A percentile compares a stretch with the other conserved stretches of the same genome.
These are phyloP conservation scores for Hedya salicella DNA, from an alignment of 2,888 invertebrate genomes.

Conservation along the genomic window DNA sequence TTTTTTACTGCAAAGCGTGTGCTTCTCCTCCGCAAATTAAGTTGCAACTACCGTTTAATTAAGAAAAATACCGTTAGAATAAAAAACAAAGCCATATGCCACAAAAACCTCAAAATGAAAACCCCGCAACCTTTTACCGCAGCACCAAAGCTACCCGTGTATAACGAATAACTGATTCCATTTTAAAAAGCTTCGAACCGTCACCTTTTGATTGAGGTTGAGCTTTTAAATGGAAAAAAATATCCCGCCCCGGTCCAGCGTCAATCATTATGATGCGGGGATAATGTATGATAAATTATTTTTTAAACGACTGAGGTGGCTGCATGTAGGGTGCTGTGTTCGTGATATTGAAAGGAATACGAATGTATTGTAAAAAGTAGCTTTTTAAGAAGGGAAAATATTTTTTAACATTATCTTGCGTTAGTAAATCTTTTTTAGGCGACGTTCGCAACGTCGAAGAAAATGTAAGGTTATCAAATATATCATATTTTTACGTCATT, in stretches of 20 bases:
- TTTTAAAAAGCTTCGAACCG: slow-evolving; percentile 25
- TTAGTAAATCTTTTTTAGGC: too few species aligned
- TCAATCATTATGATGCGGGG: slow-evolving; percentile 33
- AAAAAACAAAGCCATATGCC: background rate
- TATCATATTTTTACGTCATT: too few species aligned
- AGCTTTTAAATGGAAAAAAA: slow-evolving; percentile 30
- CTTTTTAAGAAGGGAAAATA: too few species aligned
- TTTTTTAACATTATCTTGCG: too few species aligned
- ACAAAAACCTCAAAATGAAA: slow-evolving; percentile 9
- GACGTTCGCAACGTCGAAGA: too few species aligned
- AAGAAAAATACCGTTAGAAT: background rate
- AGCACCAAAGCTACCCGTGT: slow-evolving; percentile 7
- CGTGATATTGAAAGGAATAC: background rate
- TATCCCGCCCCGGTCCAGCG: slow-evolving; percentile 3
- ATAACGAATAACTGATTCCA: slow-evolving; percentile 27
- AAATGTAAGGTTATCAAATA: too few species aligned
- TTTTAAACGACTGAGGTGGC: slow-evolving; percentile 26
- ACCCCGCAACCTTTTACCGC: slow-evolving; percentile 1
- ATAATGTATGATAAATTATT: slow-evolving; percentile 36
- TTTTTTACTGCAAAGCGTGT: too few species aligned
- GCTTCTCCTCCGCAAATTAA: too few species aligned
- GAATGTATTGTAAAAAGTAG: too few species aligned
- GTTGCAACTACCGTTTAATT: too few species aligned
- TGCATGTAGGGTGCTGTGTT: background rate
- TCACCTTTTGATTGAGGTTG: slow-evolving; percentile 32